phyloP scores from a whole-genome alignment of 64 coral and sea anemone species.

The Stylophora pistillata region DNA sequence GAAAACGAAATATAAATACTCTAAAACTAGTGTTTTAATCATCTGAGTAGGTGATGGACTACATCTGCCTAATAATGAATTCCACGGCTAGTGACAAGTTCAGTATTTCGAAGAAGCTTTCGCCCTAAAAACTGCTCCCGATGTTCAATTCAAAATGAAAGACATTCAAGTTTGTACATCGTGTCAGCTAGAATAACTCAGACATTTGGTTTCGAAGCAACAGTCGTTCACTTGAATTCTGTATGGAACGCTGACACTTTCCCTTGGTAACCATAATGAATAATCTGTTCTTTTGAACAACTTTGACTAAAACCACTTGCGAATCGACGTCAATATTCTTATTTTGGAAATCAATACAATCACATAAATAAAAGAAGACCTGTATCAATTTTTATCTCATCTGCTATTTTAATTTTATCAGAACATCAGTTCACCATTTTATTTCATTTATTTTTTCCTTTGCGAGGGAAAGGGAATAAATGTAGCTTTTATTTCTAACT shows the following conservation, averaged over 20 bases:
- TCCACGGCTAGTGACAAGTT: conserved; percentile 31
- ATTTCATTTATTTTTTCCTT: background rate
- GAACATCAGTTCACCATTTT: conserved; percentile 19
- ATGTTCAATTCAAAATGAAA: conserved; percentile 13
- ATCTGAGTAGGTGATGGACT: background rate
- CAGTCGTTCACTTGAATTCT: conserved; percentile 1
- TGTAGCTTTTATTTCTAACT: background rate
- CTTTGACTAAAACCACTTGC: conserved; percentile 10
- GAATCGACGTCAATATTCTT: conserved; percentile 54
- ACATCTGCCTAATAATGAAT: conserved; percentile 11
- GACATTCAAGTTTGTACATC: conserved; percentile 4
- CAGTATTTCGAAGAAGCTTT: background rate
- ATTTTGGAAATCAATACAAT: conserved; percentile 46
- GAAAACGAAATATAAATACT: conserved; percentile 14
- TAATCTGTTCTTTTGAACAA: conserved; percentile 15
- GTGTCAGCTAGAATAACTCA: background rate
- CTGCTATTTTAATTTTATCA: conserved; percentile 60
- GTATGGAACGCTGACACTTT: background rate
- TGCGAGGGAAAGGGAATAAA: background rate
- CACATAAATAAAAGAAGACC: conserved; percentile 41
- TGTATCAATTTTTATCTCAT: conserved; percentile 49
- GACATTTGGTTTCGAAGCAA: background rate
- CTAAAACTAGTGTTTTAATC: background rate
- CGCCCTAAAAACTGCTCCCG: background rate
- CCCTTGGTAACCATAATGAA: conserved; percentile 5